Percentiles rank a stretch among this genome's conserved stretches.
Conservation (phyloP, 2,113 vertebrate species). For the Sphyrna mokarran region DNA sequence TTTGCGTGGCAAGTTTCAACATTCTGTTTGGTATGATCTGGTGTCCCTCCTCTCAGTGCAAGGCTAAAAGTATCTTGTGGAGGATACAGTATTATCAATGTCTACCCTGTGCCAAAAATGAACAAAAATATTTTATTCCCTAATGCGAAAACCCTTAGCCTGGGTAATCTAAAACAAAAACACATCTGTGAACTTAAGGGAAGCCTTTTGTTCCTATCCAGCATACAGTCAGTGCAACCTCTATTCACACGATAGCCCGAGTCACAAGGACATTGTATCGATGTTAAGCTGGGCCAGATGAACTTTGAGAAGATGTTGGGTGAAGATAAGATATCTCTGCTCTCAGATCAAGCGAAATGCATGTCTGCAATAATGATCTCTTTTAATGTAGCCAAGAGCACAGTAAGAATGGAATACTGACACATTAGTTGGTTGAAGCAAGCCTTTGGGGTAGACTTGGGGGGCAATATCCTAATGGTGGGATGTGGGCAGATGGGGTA, state of each 20-base stretch:
- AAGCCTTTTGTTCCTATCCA: neutral
- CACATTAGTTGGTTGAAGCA: neutral
- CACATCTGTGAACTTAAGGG: neutral
- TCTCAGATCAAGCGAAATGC: neutral
- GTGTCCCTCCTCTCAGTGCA: neutral
- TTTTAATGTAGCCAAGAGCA: neutral
- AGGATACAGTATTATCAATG: neutral
- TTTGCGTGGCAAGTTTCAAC: neutral
- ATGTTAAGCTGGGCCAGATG: neutral
- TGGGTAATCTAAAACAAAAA: neutral
- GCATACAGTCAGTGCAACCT: neutral
- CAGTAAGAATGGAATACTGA: neutral
- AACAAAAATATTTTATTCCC: neutral
- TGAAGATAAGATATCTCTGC: neutral
- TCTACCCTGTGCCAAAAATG: neutral
- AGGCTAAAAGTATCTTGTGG: neutral
- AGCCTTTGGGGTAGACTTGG: neutral
- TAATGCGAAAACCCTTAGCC: neutral
- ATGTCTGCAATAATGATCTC: neutral
- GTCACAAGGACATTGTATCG: neutral
- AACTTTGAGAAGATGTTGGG: neutral
- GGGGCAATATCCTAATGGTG: constrained; percentile 25
- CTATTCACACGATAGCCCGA: neutral
- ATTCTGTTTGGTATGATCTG: neutral
- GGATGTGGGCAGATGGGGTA: constrained; percentile 42